Base-by-base conservation (phyloP, 1,140 invertebrate genomes). In the Calosoma granatense region DNA sequence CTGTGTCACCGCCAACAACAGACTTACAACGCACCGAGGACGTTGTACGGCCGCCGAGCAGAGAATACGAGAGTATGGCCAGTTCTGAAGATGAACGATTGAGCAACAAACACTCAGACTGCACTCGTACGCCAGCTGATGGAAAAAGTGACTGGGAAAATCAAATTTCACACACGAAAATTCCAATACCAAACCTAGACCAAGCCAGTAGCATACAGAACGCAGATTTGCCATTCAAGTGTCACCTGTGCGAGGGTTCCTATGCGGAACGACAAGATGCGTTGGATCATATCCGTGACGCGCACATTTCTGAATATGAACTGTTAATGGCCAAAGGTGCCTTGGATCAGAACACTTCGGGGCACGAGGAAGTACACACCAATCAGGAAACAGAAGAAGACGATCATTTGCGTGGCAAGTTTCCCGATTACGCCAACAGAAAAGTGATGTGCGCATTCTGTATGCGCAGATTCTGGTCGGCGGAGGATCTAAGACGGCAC, bases 361-460 rank as follows among this genome's bases (percentile, higher is more conserved):
- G 66, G 4, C 67, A 70, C 1, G 76, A 78, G n/a, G 76, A 78
- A 19, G 70, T 72, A 14, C 61, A 59, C 17, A 65, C 62, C 36
- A 60, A 57, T 22, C 62, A 64, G 20, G 63, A 66, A 53, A 74
- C 74, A 23, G 78, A 81, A 55, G 78, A 81, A 39, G 75, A 76
- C 23, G 78, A 80, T 57, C 74, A 74, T 39, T 70, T 74, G 14
- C 72, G 82, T 22, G 85, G 86, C 20, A 86, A 86, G 61, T 87
- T 87, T 68, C 87, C 88, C 0, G 92, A 93, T 68, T 92, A 93
- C 65, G 85, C 87, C 56, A 90, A 92, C 68, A 79, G 90, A 67
- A 93, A 91, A 78, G 88, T 96, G 1, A 87, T 91, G 22, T 94
- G 92, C 68, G 89, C 90, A 1, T 92, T 96, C 65, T 97, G 93